Conservation (phyloP, 2,113 vertebrate species). For the Eonycteris spelaea region DNA sequence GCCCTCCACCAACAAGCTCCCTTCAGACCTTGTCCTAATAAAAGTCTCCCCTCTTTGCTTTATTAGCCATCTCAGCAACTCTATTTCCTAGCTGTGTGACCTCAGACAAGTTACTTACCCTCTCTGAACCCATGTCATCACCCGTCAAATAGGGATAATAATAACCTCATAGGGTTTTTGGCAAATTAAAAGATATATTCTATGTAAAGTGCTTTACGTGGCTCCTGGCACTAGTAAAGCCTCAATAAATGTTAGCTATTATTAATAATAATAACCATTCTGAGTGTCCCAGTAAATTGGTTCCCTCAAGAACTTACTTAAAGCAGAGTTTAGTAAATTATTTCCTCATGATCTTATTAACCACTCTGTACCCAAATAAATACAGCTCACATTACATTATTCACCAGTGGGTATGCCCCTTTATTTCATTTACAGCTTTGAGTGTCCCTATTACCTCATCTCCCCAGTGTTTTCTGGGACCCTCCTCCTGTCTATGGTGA, state of each 20-base stretch:
- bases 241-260: not conserved
- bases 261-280: not conserved
- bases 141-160: not conserved
- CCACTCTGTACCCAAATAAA: not conserved
- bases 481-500: not conserved
- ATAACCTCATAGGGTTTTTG: not conserved
- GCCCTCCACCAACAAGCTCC: not conserved
- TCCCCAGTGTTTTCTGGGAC: not conserved
- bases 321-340: not conserved
- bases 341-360: constrained; percentile 30
- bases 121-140: constrained; percentile 17
- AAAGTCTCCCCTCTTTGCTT: not conserved
- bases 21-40: not conserved
- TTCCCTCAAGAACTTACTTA: not conserved
- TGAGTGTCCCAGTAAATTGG: not conserved
- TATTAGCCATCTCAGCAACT: not conserved
- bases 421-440: not conserved
- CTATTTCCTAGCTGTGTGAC: not conserved
- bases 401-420: not conserved
- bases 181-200: not conserved
- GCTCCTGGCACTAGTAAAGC: not conserved
- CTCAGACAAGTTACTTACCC: not conserved
- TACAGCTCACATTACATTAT: not conserved
- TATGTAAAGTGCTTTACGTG: not conserved
- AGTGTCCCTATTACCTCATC: not conserved